A percentile compares a stretch with the other conserved stretches of the same genome.
Evolutionary conservation across 2,113 vertebrate species (phyloP).

Genomic region (Mus musculus): GRCm39 chr2:142687001-142687500

Average conservation of each 20-base stretch:
- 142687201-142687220: constrained; percentile 56
- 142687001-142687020: too few relatives aligned
- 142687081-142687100: constrained; percentile 51
- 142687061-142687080: too few relatives aligned
- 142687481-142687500: not conserved
- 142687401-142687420: not conserved
- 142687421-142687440: not conserved
- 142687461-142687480: too few relatives aligned
- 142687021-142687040: too few relatives aligned
- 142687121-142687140: constrained; percentile 47
- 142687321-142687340: not conserved
- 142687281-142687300: not conserved
- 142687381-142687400: not conserved
- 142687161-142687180: constrained; percentile 55
- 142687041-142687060: too few relatives aligned
- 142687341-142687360: fast-evolving
- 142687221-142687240: constrained; percentile 60
- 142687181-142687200: constrained; percentile 32
- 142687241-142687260: not conserved
- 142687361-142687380: not conserved
- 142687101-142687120: constrained; percentile 49
- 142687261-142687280: not conserved
- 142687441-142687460: not conserved
- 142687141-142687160: constrained; percentile 51
- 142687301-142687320: not conserved